phyloP scores from a whole-genome alignment of 1,140 invertebrate species.

The Sycophaga agraensis region DNA sequence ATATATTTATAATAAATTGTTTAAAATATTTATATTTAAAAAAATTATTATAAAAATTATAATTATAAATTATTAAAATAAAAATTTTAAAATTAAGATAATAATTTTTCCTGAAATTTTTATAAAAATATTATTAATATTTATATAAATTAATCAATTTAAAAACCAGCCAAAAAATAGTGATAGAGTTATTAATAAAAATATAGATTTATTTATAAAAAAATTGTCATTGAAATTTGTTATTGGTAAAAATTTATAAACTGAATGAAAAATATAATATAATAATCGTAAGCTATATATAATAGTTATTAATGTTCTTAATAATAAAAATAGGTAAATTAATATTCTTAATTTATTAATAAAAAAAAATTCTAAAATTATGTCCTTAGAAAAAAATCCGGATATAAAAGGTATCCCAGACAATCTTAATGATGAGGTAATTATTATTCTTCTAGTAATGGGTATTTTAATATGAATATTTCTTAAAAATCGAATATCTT shows the following conservation, averaged over 20 bases:
- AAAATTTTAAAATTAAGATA: slow-evolving; percentile 9
- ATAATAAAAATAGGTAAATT: slow-evolving; percentile 56
- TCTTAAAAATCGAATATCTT: slow-evolving; percentile 7
- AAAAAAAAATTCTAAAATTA: slow-evolving; percentile 55
- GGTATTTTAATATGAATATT: background rate
- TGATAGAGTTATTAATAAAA: slow-evolving; percentile 23
- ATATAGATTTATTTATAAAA: slow-evolving; percentile 27
- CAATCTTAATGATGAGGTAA: background rate
- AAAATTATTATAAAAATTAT: slow-evolving; percentile 32
- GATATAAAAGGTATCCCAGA: slow-evolving; percentile 10
- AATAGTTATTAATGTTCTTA: slow-evolving; percentile 46
- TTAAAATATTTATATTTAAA: slow-evolving; percentile 22
- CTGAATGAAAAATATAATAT: slow-evolving; percentile 53
- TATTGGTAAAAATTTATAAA: slow-evolving; percentile 59
- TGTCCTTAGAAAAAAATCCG: slow-evolving; percentile 29
- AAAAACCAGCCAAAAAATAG: background rate
- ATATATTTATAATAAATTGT: slow-evolving; percentile 33
- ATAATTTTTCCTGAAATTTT: too few relatives aligned
- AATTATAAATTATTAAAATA: slow-evolving; percentile 46
- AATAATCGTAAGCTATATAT: background rate
- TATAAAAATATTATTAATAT: slow-evolving; percentile 26
- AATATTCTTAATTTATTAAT: slow-evolving; percentile 64
- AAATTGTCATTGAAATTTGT: slow-evolving; percentile 54
- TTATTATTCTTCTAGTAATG: background rate
- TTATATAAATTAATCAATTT: background rate